A percentile compares a stretch with the other conserved stretches of the same genome.
These are phyloP conservation scores for Etheostoma nigrum DNA, from an alignment of 2,797 vertebrate genomes.

Conservation along the genomic window DNA sequence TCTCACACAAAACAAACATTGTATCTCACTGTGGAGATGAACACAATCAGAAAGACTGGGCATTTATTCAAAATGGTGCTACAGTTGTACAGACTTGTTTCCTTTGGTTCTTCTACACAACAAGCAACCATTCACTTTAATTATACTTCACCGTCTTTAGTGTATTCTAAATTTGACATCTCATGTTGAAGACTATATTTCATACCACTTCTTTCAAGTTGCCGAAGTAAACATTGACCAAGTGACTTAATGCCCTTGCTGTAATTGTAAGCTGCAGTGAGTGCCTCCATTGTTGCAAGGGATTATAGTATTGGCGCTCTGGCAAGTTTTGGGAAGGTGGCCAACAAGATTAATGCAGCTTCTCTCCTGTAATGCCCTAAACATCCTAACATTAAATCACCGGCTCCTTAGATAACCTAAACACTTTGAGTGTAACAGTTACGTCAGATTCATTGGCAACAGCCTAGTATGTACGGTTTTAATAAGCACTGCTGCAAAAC, in stretches of 20 bases:
- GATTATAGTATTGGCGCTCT: conserved; percentile 55
- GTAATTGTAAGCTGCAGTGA: conserved; percentile 41
- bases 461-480: neutral
- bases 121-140: neutral
- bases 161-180: neutral
- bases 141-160: neutral
- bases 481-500: neutral
- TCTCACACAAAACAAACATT: conserved; percentile 34
- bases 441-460: conserved; percentile 19
- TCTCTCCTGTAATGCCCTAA: conserved; percentile 45
- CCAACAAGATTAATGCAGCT: conserved; percentile 66
- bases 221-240: conserved; percentile 35
- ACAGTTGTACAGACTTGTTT: neutral
- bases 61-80: conserved; percentile 15
- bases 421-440: neutral
- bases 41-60: conserved; percentile 11
- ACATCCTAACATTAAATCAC: conserved; percentile 39
- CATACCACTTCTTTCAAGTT: conserved; percentile 3
- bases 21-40: conserved; percentile 11
- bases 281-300: conserved; percentile 57
- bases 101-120: neutral
- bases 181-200: conserved; percentile 6
- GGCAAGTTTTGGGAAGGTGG: conserved; percentile 58
- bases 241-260: conserved; percentile 35
- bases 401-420: conserved; percentile 41